phyloP scores from a whole-genome alignment of 2,113 vertebrate genomes.

The Cololabis saira region DNA sequence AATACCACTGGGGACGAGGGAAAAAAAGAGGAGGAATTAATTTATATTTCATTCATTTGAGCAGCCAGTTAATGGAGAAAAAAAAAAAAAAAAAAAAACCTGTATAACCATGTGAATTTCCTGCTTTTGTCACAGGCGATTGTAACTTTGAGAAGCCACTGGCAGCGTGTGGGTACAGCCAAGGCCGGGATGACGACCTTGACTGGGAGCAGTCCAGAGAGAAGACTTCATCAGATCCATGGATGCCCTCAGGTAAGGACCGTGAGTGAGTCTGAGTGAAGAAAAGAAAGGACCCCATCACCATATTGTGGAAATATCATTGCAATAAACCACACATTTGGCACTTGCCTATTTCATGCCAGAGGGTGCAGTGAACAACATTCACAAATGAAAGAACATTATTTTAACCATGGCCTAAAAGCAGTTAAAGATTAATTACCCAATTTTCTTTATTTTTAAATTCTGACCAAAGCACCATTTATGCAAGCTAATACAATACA shows the following conservation, averaged over 20 bases:
- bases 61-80: constrained; percentile 69
- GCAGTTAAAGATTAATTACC: background rate
- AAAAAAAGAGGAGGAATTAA: constrained; percentile 47
- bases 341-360: constrained; percentile 1
- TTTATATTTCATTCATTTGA: constrained; percentile 75
- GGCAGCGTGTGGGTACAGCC: constrained; percentile 90
- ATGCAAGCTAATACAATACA: too few species aligned
- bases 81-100: too few species aligned
- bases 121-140: constrained; percentile 84
- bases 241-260: constrained; percentile 92
- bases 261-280: constrained; percentile 9
- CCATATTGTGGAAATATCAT: constrained; percentile 7
- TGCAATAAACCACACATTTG: constrained; percentile 15
- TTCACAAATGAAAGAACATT: background rate
- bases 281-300: constrained; percentile 4
- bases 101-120: constrained; percentile 48
- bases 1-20: constrained; percentile 50
- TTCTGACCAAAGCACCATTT: too few species aligned
- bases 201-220: constrained; percentile 92
- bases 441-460: too few species aligned
- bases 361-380: background rate
- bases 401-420: background rate
- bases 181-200: constrained; percentile 92
- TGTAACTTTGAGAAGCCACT: constrained; percentile 94
- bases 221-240: constrained; percentile 86